Evolutionary conservation across 2,797 vertebrate species (phyloP), one percentile per base, ranked within the genome.

Genomic region (Eulemur rubriventer): DNA sequence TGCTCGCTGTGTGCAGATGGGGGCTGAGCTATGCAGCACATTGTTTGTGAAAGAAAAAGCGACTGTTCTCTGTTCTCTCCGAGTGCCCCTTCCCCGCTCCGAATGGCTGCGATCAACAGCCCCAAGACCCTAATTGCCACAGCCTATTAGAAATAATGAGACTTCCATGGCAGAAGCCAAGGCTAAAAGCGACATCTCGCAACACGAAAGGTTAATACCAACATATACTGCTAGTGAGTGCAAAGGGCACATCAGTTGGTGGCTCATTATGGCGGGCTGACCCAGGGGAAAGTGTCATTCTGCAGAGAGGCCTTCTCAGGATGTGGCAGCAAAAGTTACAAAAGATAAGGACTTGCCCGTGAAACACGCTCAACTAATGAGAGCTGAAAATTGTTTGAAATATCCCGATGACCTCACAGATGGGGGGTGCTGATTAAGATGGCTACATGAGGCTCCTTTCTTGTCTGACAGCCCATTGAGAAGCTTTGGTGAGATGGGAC

Each of bases 311-410:
- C 98, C 99, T 99, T 99, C 99, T 99, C 99, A 99, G 99, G 99
- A 99, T 97, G 98, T 98, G 98, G 98, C 99, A 98, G 97, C 97
- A 98, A 98, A 98, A 98, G 98, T 98, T 99, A 99, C 98, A 99
- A 98, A 99, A 99, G 98, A 98, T 98, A 99, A 98, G 98, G 98
- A 98, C 96, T 94, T 98, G 98, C 98, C 98, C 98, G 98, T 98
- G 98, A 98, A 98, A 98, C 97, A 94, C 0, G 16, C 98, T 98
- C 99, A 99, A 98, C 99, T 99, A 99, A 99, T 99, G 99, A 99
- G 99, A 98, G 96, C 97, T 98, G 98, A 98, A 98, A 98, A 98
- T 98, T 97, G 98, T 98, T 98, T 99, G 98, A 98, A 99, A 99
- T 98, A 98, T 99, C 98, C 99, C 98, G 20, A 99, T 99, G 99